Percentiles rank a stretch among this genome's conserved stretches.
phyloP scores from a whole-genome alignment of 2,888 invertebrate genomes.

The Escarpia spicata region DNA sequence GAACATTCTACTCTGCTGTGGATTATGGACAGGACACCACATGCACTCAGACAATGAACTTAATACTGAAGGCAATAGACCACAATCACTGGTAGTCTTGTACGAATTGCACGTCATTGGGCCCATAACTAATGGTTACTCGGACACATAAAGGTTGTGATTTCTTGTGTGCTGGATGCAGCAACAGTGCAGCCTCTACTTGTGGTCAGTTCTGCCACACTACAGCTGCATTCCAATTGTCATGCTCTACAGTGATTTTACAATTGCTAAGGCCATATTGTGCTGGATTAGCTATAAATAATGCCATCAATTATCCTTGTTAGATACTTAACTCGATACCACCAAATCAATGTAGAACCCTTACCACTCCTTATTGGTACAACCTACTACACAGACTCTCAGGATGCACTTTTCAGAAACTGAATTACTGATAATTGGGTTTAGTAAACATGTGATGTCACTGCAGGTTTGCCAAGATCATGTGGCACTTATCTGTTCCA shows the following conservation, averaged over 20 bases:
- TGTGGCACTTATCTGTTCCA: neutral
- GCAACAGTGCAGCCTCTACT: neutral
- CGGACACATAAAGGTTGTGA: neutral
- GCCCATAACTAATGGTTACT: neutral
- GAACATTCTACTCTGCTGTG: neutral
- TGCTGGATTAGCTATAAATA: no score
- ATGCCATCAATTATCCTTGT: no score
- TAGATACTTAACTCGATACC: neutral
- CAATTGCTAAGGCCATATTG: no score
- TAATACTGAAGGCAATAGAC: neutral
- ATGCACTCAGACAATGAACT: neutral
- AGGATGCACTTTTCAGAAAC: neutral
- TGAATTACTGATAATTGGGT: neutral
- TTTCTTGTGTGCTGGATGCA: neutral
- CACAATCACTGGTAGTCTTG: neutral
- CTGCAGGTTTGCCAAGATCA: neutral
- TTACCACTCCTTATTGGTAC: no score
- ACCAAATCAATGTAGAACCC: neutral
- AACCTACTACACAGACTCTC: neutral
- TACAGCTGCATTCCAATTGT: no score
- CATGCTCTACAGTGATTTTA: no score
- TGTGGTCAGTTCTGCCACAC: no score
- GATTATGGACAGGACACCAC: neutral
- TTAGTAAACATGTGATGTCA: slow-evolving; percentile 1
- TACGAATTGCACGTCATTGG: neutral